phyloP scores from a whole-genome alignment of 2,888 invertebrate genomes.

The Agelastica alni region DNA sequence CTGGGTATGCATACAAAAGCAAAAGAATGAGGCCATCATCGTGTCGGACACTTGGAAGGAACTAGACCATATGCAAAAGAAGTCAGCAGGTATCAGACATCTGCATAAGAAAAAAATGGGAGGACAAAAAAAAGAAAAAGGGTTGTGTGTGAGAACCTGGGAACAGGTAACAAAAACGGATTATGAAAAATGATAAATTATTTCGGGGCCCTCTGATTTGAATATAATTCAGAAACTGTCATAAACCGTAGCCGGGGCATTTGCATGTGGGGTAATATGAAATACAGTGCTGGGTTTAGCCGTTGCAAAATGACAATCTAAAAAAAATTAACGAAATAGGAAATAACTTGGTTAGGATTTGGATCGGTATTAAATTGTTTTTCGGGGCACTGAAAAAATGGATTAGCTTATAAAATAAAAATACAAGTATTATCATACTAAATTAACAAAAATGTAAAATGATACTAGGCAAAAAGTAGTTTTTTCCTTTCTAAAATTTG shows the following conservation, averaged over 20 bases:
- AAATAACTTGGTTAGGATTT: too few species aligned
- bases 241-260: conserved; percentile 52
- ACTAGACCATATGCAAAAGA: conserved; percentile 50
- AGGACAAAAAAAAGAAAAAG: too few species aligned
- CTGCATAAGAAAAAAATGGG: conserved; percentile 46
- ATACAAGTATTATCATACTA: too few species aligned
- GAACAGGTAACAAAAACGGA: conserved; percentile 51
- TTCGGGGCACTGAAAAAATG: too few species aligned
- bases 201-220: conserved; percentile 48
- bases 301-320: too few species aligned
- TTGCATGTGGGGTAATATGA: conserved; percentile 50
- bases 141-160: conserved; percentile 45
- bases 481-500: too few species aligned
- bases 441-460: too few species aligned
- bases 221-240: conserved; percentile 57
- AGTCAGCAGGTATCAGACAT: conserved; percentile 54
- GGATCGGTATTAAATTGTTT: too few species aligned
- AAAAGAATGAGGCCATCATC: conserved; percentile 19
- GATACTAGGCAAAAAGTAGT: too few species aligned
- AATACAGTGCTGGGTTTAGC: background rate
- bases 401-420: too few species aligned
- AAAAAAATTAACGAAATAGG: too few species aligned
- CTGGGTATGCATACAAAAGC: conserved; percentile 24
- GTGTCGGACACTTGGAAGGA: conserved; percentile 35
- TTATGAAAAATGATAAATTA: conserved; percentile 54